phyloP scores from a whole-genome alignment of 2,797 vertebrate species.

The Sus cebifrons region DNA sequence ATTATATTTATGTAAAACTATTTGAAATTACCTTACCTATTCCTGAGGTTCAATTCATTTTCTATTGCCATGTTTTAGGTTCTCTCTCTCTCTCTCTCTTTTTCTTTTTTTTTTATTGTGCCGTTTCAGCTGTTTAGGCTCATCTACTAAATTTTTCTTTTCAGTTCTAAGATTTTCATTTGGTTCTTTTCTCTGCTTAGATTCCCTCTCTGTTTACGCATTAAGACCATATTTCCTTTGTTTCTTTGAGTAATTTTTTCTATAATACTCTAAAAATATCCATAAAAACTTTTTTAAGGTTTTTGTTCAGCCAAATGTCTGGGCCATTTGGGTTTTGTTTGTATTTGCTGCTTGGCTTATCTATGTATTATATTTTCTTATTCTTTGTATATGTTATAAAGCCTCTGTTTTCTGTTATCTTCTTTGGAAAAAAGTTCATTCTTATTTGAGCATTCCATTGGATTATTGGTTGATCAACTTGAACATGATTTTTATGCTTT shows the following conservation, averaged over 20 bases:
- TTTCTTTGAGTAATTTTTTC: not conserved
- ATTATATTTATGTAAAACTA: slow-evolving; percentile 17
- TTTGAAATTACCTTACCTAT: not conserved
- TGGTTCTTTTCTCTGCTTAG: slow-evolving; percentile 36
- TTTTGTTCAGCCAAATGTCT: not conserved
- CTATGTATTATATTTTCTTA: not conserved
- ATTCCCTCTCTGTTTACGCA: not conserved
- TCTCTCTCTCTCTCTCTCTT: not conserved
- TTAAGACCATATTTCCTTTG: not conserved
- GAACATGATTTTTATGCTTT: slow-evolving; percentile 7
- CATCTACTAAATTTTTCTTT: not conserved
- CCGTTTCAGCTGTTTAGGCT: not conserved
- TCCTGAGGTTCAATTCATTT: not conserved
- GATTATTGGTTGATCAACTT: not conserved
- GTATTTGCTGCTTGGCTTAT: not conserved
- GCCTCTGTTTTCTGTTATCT: not conserved
- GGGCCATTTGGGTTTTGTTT: not conserved
- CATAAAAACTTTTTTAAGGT: not conserved
- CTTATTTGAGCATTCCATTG: slow-evolving; percentile 6
- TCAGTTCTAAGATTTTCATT: slow-evolving; percentile 3
- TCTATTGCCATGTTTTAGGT: slow-evolving; percentile 30
- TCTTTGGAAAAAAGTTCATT: not conserved
- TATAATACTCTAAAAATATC: not conserved
- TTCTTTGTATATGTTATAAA: slow-evolving; percentile 20
- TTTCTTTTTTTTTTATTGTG: no score